Evolutionary conservation across 2,113 vertebrate genomes (phyloP).

Genomic region (Motacilla tschutschensis): DNA sequence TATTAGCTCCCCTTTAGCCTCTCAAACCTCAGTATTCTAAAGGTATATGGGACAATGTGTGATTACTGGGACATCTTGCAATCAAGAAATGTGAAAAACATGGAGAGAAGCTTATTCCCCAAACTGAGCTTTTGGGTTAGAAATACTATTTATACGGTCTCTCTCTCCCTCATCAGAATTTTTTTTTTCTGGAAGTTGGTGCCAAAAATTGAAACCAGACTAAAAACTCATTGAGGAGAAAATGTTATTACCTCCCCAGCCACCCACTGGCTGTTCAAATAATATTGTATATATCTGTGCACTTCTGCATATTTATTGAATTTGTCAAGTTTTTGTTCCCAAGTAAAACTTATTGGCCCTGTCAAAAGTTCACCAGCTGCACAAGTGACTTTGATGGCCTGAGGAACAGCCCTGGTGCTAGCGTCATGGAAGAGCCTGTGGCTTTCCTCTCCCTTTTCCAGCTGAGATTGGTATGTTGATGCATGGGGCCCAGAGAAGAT

Average conservation of each 20-base stretch:
- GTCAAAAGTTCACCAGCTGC: slow-evolving; percentile 68
- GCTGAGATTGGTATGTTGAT: slow-evolving; percentile 71
- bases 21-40: neutral
- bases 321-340: slow-evolving; percentile 58
- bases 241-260: slow-evolving; percentile 37
- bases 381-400: slow-evolving; percentile 57
- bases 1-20: neutral
- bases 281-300: slow-evolving; percentile 52
- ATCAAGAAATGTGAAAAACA: neutral
- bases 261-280: slow-evolving; percentile 43
- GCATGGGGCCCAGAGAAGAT: slow-evolving; percentile 59
- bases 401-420: slow-evolving; percentile 31
- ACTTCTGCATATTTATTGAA: slow-evolving; percentile 56
- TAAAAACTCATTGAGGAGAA: slow-evolving; percentile 42
- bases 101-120: neutral
- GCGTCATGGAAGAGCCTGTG: slow-evolving; percentile 60
- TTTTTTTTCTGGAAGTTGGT: slow-evolving; percentile 15
- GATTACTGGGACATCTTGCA: neutral
- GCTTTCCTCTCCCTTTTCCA: slow-evolving; percentile 65
- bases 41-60: neutral
- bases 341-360: slow-evolving; percentile 57
- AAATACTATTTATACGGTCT: neutral
- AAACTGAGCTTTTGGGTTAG: neutral
- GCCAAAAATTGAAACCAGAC: slow-evolving; percentile 54
- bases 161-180: neutral